Base-by-base conservation (phyloP, 2,888 invertebrate species). In the Apamea monoglypha region DNA sequence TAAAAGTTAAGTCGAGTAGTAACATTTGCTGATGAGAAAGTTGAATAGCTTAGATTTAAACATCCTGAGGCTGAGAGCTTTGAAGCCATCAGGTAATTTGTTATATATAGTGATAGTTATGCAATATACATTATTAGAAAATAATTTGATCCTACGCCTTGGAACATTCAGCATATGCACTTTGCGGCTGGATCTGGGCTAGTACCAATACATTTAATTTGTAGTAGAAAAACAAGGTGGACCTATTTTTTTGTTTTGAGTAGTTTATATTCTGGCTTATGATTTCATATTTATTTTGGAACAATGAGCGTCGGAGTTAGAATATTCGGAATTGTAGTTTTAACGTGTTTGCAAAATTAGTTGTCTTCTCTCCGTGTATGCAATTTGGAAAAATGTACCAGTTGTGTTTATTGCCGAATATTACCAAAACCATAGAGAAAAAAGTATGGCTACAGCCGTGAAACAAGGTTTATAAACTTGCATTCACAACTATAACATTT, bases 271-370 rank as follows among this genome's bases (percentile, higher is more conserved):
- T 67, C 5, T 47, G 47, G 14, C 25, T 25, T 53, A 63, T 32
- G 53, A 44, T 81, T 66, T 56, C 18, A 40, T 80, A 1, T 18
- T 74, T 66, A 50, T 29, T 56, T 16, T 32, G 36, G 29, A 66
- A 56, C 25, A 81, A 36, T 81, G 8, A 81, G 29, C 25, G 47
- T 64, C 44, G 53, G 16, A 32, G 56, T 64, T 64, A 32, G 32
- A 47, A n/a, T 29, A 44, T 16, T 64, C n/a, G 25, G 56, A 56
- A 56, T 72, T 44, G 36, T 78, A 79, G 36, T 44, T 32, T 44
- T 59, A 64, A 32, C 21, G 21, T 44, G n/a, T 64, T 36, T 44
- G 59, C n/a, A 80, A 67, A 73, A 81, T 59, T 40, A 66, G 50
- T 32, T 66, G 8, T 59, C 4, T 50, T 73, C 18, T 50, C 47